These are phyloP conservation scores for Ceratina australensis DNA, from an alignment of 1,140 invertebrate genomes.

Conservation along the genomic window DNA sequence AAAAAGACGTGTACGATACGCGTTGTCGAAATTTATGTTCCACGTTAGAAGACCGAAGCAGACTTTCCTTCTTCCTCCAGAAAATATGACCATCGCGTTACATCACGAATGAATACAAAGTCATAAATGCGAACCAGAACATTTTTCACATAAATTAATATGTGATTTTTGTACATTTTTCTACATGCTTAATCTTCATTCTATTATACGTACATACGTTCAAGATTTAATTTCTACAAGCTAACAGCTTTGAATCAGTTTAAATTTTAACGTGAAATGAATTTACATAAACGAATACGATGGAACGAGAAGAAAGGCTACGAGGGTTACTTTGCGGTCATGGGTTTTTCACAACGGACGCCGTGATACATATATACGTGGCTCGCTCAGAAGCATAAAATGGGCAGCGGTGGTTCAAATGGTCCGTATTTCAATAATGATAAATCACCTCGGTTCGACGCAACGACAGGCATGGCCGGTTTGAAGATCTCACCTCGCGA, in stretches of 20 bases:
- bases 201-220: no score
- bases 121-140: no score
- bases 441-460: constrained; percentile 74
- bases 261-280: background rate
- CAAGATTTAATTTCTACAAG: no score
- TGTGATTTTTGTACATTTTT: no score
- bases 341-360: constrained; percentile 18
- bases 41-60: background rate
- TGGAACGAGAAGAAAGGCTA: background rate
- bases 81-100: background rate
- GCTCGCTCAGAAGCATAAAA: constrained; percentile 39
- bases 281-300: background rate
- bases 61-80: background rate
- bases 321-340: constrained; percentile 29
- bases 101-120: no score
- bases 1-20: constrained; percentile 39
- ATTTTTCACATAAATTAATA: no score
- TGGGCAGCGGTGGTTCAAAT: constrained; percentile 66
- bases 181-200: no score
- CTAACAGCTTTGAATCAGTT: background rate
- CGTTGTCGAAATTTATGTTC: constrained; percentile 14
- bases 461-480: constrained; percentile 64
- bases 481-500: constrained; percentile 69
- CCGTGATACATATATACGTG: constrained; percentile 35
- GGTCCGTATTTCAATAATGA: constrained; percentile 73